Conservation (phyloP, 1,140 invertebrate species). For the Anthonomus grandis region DNA sequence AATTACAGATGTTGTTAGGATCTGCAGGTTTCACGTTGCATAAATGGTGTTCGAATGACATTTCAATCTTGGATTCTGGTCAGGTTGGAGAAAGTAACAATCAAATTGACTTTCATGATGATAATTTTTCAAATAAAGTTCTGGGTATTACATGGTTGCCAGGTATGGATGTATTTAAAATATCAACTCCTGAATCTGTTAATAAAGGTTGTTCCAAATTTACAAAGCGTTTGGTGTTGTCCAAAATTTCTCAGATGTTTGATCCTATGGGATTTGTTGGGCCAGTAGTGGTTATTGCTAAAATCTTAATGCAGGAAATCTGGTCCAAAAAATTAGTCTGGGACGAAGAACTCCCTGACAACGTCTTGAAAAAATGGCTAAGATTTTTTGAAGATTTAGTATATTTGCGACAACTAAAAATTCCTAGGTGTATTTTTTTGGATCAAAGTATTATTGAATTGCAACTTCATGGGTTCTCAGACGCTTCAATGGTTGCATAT, state of each 20-base stretch:
- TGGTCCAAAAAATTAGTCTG: slow-evolving; percentile 15
- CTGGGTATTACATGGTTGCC: slow-evolving; percentile 18
- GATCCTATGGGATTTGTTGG: slow-evolving; percentile 18
- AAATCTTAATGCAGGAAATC: slow-evolving; percentile 24
- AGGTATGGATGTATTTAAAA: slow-evolving; percentile 6
- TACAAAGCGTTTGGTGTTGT: slow-evolving; percentile 20
- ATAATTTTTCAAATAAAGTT: slow-evolving; percentile 11
- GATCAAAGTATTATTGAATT: too few relatives aligned
- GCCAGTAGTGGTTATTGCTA: slow-evolving; percentile 13
- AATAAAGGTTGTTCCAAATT: too few relatives aligned
- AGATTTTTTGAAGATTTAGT: not conserved
- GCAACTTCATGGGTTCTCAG: too few relatives aligned
- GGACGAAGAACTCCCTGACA: slow-evolving; percentile 6
- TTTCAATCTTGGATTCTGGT: not conserved
- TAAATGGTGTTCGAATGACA: not conserved
- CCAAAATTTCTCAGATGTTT: slow-evolving; percentile 18
- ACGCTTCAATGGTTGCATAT: too few relatives aligned
- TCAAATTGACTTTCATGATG: too few relatives aligned
- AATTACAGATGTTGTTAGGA: not conserved
- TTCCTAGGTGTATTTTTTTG: too few relatives aligned
- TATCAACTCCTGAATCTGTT: not conserved
- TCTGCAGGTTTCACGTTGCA: slow-evolving; percentile 9
- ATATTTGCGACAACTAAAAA: too few relatives aligned
- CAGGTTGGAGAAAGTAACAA: not conserved
- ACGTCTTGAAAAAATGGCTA: not conserved